Conservation (phyloP, 2,113 vertebrate species). For the Bos taurus region ARS-UCD2.0 NC_037344.1:47736001-47736500, state of each 20-base stretch:
- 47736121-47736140: background rate
- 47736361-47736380: background rate
- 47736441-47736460: rapidly evolving
- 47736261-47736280: background rate
- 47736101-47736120: background rate
- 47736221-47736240: background rate
- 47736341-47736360: background rate
- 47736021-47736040: background rate
- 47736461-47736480: background rate
- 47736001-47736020: background rate
- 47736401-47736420: background rate
- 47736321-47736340: background rate
- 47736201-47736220: background rate
- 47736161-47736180: background rate
- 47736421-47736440: background rate
- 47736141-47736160: background rate
- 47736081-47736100: background rate
- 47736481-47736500: no score
- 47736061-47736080: background rate
- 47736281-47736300: background rate
- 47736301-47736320: background rate
- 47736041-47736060: background rate
- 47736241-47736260: background rate
- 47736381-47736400: background rate
- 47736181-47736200: background rate